Percentiles rank a stretch among this genome's conserved stretches.
Conservation (phyloP, 2,888 invertebrate species). For the Parnassius mnemosyne region DNA sequence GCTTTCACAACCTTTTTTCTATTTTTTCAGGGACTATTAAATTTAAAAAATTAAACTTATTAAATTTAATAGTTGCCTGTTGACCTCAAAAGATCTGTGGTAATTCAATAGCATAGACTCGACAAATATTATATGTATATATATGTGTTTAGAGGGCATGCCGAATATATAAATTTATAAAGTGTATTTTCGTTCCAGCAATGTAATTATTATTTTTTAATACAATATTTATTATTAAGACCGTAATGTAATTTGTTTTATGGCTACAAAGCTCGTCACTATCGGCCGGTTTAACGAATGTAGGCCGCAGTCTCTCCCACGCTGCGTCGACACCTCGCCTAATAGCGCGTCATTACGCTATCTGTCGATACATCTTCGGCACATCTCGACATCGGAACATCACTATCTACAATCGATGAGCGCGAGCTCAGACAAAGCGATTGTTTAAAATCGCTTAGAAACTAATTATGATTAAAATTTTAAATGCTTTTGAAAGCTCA, state of each 20-base stretch:
- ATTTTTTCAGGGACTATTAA: too few species aligned
- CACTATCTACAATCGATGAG: slow-evolving; percentile 66
- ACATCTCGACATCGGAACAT: slow-evolving; percentile 50
- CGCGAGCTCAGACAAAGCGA: slow-evolving; percentile 58
- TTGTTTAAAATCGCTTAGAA: slow-evolving; percentile 54
- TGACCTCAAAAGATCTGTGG: too few species aligned
- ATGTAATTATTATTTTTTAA: neutral
- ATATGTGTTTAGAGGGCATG: too few species aligned
- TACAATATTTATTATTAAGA: neutral
- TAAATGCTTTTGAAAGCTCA: slow-evolving; percentile 25
- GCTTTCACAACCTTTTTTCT: too few species aligned
- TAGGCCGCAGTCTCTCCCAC: slow-evolving; percentile 72
- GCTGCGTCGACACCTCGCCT: slow-evolving; percentile 71
- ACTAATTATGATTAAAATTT: slow-evolving; percentile 46
- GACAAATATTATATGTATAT: too few species aligned
- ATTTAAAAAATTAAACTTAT: too few species aligned
- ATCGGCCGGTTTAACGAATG: slow-evolving; percentile 43
- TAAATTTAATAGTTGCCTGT: too few species aligned
- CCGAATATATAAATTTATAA: too few species aligned
- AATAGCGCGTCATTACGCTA: slow-evolving; percentile 73
- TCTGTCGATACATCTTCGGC: slow-evolving; percentile 68
- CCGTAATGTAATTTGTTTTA: neutral
- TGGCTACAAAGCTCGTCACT: slow-evolving; percentile 13
- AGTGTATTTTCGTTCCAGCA: too few species aligned
- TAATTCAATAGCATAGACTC: too few species aligned